phyloP scores from a whole-genome alignment of 2,113 vertebrate genomes.

The Petaurus breviceps region DNA sequence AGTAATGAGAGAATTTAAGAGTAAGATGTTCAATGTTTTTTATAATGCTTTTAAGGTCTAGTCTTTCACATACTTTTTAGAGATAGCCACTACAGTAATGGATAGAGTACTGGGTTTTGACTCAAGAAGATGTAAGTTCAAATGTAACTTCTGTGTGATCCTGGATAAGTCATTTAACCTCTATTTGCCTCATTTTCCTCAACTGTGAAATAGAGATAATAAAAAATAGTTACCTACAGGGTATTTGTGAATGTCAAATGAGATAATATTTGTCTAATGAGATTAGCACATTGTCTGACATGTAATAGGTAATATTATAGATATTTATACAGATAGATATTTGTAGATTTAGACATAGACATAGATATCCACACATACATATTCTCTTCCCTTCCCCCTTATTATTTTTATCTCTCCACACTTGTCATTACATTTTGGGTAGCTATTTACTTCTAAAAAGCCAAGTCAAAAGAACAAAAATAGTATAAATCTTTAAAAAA shows the following conservation, averaged over 20 bases:
- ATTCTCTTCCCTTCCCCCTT: background rate
- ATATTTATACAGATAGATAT: no score
- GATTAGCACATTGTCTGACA: background rate
- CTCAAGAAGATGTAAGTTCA: background rate
- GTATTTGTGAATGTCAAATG: background rate
- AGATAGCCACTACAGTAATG: background rate
- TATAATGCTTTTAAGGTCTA: background rate
- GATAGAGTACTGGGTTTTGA: background rate
- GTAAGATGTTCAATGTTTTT: background rate
- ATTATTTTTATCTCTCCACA: background rate
- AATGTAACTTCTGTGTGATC: background rate
- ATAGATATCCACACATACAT: background rate
- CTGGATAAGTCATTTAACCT: background rate
- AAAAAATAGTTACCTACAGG: background rate
- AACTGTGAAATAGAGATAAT: background rate
- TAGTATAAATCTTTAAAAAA: background rate
- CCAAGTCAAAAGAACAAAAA: background rate
- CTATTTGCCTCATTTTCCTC: background rate
- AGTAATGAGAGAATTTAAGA: background rate
- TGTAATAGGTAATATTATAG: background rate
- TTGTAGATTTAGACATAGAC: no score
- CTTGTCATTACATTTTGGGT: no score
- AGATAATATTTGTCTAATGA: background rate
- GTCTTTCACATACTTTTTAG: background rate
- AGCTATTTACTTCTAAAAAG: no score